phyloP scores from a whole-genome alignment of 1,140 invertebrate species.

The Ceratina japonica region DNA sequence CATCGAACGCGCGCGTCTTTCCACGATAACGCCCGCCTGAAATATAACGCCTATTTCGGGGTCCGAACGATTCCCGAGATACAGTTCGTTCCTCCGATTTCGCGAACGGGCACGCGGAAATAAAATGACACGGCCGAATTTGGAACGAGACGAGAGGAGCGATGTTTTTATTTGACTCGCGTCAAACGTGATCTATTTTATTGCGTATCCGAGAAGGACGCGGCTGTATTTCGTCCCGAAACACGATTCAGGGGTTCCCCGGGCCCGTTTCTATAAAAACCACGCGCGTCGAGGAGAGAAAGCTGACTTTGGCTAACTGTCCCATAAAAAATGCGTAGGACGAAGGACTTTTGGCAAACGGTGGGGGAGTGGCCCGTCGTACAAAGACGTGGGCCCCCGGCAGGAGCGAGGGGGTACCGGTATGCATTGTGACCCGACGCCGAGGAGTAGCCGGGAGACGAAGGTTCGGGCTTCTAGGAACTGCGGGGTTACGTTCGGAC shows the following conservation, averaged over 20 bases:
- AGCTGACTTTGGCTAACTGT: slow-evolving; percentile 30
- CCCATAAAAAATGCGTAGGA: slow-evolving; percentile 57
- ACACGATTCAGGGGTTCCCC: neutral
- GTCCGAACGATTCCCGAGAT: neutral
- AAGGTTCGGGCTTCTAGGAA: slow-evolving; percentile 63
- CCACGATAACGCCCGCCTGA: slow-evolving; percentile 18
- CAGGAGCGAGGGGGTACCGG: slow-evolving; percentile 18
- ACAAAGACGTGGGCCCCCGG: too few relatives aligned
- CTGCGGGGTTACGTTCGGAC: slow-evolving; percentile 56
- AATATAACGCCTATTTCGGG: slow-evolving; percentile 24
- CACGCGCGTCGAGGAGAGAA: slow-evolving; percentile 5
- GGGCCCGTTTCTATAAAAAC: too few relatives aligned
- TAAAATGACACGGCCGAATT: neutral
- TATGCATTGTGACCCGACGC: slow-evolving; percentile 63
- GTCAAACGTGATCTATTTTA: too few relatives aligned
- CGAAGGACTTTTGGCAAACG: slow-evolving; percentile 37
- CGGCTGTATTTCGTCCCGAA: neutral
- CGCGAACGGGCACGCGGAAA: neutral
- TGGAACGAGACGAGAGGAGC: too few relatives aligned
- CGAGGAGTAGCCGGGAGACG: slow-evolving; percentile 19
- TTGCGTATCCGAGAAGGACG: too few relatives aligned
- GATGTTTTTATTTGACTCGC: too few relatives aligned
- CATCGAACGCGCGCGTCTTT: slow-evolving; percentile 2
- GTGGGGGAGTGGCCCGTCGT: slow-evolving; percentile 30
- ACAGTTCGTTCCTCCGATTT: neutral